Evolutionary conservation across 2,113 vertebrate genomes (phyloP).

Genomic region (Vicugna pacos): DNA sequence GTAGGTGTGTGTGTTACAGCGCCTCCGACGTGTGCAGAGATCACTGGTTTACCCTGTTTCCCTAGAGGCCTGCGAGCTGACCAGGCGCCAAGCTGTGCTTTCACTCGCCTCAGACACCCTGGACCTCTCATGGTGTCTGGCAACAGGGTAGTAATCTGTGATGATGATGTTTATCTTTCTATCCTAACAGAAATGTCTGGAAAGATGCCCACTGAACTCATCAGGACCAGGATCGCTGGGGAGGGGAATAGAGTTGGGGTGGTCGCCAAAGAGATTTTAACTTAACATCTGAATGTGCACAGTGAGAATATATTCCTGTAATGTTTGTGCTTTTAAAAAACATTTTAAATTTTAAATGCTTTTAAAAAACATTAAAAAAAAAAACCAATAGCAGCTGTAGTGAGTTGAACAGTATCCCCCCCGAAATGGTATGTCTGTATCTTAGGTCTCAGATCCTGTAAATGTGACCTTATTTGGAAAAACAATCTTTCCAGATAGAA

Average conservation of each 20-base stretch:
- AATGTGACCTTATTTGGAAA: background rate
- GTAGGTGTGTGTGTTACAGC: accelerated
- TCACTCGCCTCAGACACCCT: background rate
- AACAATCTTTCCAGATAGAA: background rate
- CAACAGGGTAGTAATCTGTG: background rate
- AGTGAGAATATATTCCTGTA: background rate
- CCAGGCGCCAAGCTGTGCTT: background rate
- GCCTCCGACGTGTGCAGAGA: background rate
- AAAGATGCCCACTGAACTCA: background rate
- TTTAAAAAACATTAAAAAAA: background rate
- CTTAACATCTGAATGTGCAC: background rate
- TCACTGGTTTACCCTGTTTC: background rate
- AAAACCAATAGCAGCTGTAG: background rate
- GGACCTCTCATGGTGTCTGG: background rate
- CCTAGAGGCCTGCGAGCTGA: background rate
- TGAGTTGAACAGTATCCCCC: background rate
- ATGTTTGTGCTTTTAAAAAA: background rate
- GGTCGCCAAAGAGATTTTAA: background rate
- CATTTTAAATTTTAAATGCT: background rate
- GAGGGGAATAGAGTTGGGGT: background rate
- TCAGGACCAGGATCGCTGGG: background rate
- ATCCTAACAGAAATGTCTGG: background rate
- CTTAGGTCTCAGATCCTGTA: background rate
- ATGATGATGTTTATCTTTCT: background rate
- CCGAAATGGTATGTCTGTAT: background rate